Evolutionary conservation across 1,140 invertebrate genomes (phyloP).

Genomic region (Temnothorax curvispinosus): DNA sequence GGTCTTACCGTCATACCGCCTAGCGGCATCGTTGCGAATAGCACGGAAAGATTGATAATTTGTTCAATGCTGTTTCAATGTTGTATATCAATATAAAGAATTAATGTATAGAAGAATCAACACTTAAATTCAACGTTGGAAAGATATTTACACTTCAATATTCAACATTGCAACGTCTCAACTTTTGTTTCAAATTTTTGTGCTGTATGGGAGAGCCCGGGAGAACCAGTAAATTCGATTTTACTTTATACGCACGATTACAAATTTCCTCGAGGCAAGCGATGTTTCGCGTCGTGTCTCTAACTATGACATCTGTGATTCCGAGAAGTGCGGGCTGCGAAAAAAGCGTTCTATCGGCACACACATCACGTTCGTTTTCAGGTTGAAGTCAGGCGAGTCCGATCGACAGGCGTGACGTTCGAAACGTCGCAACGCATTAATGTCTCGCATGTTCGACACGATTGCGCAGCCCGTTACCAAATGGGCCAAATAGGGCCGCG

Average conservation of each 20-base stretch:
- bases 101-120: too few relatives aligned
- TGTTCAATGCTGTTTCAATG: too few relatives aligned
- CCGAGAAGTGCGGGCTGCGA: neutral
- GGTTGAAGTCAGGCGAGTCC: conserved; percentile 34
- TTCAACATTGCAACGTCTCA: too few relatives aligned
- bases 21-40: too few relatives aligned
- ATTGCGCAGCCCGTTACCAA: conserved; percentile 49
- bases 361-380: conserved; percentile 49
- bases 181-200: too few relatives aligned
- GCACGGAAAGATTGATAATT: too few relatives aligned
- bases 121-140: too few relatives aligned
- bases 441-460: conserved; percentile 40
- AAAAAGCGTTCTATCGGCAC: conserved; percentile 24
- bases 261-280: neutral
- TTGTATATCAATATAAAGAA: too few relatives aligned
- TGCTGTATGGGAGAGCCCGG: neutral
- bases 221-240: neutral
- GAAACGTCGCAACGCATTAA: conserved; percentile 62
- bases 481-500: conserved; percentile 65
- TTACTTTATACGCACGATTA: neutral
- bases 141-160: too few relatives aligned
- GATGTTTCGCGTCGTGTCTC: neutral
- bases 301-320: neutral
- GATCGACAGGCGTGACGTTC: conserved; percentile 55
- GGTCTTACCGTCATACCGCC: too few relatives aligned